These are phyloP conservation scores for Steinernema scapterisci DNA, from an alignment of 2,888 invertebrate species.

Conservation along the genomic window DNA sequence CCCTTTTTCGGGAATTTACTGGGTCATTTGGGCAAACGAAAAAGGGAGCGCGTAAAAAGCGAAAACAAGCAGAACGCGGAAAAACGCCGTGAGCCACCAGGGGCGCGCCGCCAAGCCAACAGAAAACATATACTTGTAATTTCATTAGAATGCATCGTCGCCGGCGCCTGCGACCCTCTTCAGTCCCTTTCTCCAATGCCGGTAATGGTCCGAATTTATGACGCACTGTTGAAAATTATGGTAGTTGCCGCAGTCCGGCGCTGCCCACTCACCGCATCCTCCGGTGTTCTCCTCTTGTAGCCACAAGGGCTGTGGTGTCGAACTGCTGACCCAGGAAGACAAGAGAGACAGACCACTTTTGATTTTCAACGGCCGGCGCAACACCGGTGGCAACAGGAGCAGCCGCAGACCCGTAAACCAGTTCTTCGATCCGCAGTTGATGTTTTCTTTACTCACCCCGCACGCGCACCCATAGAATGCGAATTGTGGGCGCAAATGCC, in stretches of 20 bases:
- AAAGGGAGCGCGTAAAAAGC: no score
- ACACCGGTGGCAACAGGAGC: neutral
- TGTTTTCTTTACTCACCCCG: slow-evolving; percentile 21
- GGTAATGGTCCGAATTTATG: no score
- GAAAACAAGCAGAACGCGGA: no score
- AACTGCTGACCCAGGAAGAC: neutral
- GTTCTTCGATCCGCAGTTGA: slow-evolving; percentile 4
- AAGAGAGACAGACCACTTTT: slow-evolving; percentile 2
- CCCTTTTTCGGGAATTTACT: no score
- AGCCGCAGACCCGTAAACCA: neutral
- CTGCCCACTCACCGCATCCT: neutral
- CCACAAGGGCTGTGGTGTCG: neutral
- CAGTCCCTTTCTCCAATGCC: no score
- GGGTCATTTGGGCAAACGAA: no score
- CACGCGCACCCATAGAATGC: slow-evolving; percentile 1
- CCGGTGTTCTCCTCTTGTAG: neutral
- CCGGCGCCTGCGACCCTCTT: no score
- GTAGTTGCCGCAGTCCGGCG: neutral
- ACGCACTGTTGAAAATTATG: neutral
- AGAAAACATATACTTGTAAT: no score
- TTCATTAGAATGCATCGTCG: no score
- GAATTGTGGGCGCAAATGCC: slow-evolving; percentile 1
- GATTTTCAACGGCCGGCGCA: neutral
- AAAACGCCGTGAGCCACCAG: no score
- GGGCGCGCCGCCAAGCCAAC: no score